Evolutionary conservation across 1,140 invertebrate species (phyloP).

Genomic region (Drosophila pseudoananassae): DNA sequence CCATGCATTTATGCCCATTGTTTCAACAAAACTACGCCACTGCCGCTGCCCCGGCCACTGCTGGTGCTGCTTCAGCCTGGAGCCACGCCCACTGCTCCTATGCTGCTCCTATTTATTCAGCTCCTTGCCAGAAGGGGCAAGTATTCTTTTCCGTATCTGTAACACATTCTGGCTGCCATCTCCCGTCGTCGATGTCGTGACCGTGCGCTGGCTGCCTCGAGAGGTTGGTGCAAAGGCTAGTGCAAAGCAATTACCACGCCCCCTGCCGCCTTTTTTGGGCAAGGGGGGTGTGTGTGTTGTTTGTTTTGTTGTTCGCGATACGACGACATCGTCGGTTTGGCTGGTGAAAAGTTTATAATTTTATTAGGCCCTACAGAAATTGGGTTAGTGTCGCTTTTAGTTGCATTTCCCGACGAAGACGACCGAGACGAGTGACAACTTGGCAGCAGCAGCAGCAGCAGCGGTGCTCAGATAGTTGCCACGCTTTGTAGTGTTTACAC

Average conservation of each 20-base stretch:
- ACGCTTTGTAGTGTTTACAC: slow-evolving; percentile 44
- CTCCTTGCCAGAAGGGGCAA: slow-evolving; percentile 2
- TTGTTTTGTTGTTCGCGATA: slow-evolving; percentile 49
- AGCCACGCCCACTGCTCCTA: slow-evolving; percentile 17
- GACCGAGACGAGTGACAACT: slow-evolving; percentile 48
- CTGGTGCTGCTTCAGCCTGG: not conserved
- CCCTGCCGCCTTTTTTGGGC: not conserved
- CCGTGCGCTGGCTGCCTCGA: slow-evolving; percentile 31
- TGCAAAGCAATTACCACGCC: slow-evolving; percentile 53
- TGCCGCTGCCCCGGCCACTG: not conserved
- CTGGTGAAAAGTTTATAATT: slow-evolving; percentile 74
- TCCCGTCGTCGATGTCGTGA: slow-evolving; percentile 26
- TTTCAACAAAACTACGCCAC: slow-evolving; percentile 38
- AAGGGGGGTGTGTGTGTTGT: slow-evolving; percentile 16
- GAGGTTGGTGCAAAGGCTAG: slow-evolving; percentile 7
- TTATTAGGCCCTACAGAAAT: slow-evolving; percentile 72
- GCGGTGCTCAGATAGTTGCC: slow-evolving; percentile 36
- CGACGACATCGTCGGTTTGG: slow-evolving; percentile 13
- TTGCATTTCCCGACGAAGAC: slow-evolving; percentile 44
- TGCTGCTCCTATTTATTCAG: slow-evolving; percentile 24
- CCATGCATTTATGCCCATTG: slow-evolving; percentile 57
- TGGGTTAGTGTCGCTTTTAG: slow-evolving; percentile 70
- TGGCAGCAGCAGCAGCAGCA: slow-evolving; percentile 22
- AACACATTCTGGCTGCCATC: slow-evolving; percentile 37
- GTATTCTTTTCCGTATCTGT: slow-evolving; percentile 20